These are phyloP conservation scores for Passer domesticus DNA, from an alignment of 2,113 vertebrate genomes.

Conservation along the genomic window DNA sequence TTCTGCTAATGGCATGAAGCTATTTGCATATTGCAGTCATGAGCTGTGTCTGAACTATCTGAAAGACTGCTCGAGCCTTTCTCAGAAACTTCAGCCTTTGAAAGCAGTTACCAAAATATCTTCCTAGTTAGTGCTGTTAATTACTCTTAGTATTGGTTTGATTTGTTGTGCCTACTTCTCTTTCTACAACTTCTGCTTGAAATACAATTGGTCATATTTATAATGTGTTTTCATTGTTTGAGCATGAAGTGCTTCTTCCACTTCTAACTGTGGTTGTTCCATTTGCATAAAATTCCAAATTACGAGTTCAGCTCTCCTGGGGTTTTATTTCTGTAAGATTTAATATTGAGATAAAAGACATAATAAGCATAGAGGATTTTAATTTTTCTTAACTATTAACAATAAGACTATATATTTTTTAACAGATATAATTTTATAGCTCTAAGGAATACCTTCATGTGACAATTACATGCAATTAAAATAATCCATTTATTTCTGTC, in stretches of 20 bases:
- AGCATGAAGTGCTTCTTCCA: neutral
- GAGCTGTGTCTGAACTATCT: fast-evolving
- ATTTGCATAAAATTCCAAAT: neutral
- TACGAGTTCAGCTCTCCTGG: neutral
- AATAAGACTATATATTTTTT: neutral
- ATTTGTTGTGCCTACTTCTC: neutral
- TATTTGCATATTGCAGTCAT: neutral
- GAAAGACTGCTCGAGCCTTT: neutral
- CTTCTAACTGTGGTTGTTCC: neutral
- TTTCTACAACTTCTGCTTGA: neutral
- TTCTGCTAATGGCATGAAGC: neutral
- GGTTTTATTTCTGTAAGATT: neutral
- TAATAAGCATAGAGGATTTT: neutral
- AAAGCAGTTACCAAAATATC: neutral
- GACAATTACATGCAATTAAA: neutral
- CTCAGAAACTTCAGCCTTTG: neutral
- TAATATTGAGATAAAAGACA: neutral
- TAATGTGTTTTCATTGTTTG: neutral
- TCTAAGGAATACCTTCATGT: neutral
- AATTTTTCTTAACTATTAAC: neutral
- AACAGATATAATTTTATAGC: neutral
- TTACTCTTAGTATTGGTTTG: neutral
- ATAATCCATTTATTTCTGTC: neutral
- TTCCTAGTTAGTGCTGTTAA: neutral
- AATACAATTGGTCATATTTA: neutral